Percentiles rank a stretch among this genome's conserved stretches.
These are phyloP conservation scores for Balanococcus diminutus DNA, from an alignment of 2,888 invertebrate species.

Conservation along the genomic window DNA sequence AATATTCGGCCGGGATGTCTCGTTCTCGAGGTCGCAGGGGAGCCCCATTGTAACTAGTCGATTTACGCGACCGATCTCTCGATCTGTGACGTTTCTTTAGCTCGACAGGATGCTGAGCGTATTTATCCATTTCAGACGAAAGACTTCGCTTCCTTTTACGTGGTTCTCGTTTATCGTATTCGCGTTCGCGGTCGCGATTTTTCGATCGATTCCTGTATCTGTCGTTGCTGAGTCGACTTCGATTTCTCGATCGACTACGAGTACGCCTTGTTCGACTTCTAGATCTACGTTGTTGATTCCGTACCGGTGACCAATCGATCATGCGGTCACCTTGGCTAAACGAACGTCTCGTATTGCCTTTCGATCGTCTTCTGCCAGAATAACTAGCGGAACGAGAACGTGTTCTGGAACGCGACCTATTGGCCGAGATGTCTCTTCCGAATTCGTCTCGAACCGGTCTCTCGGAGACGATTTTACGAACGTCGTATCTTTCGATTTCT, in stretches of 20 bases:
- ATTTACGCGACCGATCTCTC: slow-evolving; percentile 7
- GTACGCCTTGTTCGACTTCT: slow-evolving; percentile 54
- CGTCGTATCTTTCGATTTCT: slow-evolving; percentile 83
- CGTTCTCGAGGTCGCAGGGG: neutral
- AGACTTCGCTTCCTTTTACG: slow-evolving; percentile 33
- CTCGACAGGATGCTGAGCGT: neutral
- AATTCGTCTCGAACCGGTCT: slow-evolving; percentile 73
- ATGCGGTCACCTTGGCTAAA: slow-evolving; percentile 59
- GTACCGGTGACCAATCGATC: slow-evolving; percentile 57
- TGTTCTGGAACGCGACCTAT: slow-evolving; percentile 58
- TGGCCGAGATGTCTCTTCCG: slow-evolving; percentile 70
- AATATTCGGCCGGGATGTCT: neutral
- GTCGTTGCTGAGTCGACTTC: slow-evolving; percentile 42
- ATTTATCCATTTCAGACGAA: neutral
- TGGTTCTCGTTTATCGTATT: neutral
- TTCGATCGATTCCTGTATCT: slow-evolving; percentile 33
- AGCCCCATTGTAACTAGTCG: neutral
- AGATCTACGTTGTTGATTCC: slow-evolving; percentile 57
- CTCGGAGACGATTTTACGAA: slow-evolving; percentile 76
- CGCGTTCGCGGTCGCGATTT: neutral
- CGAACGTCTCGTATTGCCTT: slow-evolving; percentile 58
- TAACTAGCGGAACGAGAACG: slow-evolving; percentile 56
- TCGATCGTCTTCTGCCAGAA: slow-evolving; percentile 58
- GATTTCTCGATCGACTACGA: slow-evolving; percentile 34
- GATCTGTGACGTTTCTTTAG: neutral